Base-by-base conservation (phyloP, 2,113 vertebrate genomes). In the Apteryx mantelli region DNA sequence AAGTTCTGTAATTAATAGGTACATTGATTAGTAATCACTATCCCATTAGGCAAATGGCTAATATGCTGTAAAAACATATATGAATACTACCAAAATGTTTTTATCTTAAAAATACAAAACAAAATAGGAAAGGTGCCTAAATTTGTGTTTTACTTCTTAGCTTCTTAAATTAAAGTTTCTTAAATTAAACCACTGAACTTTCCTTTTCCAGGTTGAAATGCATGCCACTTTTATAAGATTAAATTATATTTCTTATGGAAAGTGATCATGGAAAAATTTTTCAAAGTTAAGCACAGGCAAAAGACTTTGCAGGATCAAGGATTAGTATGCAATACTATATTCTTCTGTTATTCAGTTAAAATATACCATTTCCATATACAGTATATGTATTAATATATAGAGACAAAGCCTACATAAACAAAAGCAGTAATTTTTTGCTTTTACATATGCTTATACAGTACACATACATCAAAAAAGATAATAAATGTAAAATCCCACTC, bases 101-200 rank as follows among this genome's bases (percentile, higher is more conserved):
- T 64, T 69, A 81, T 44, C 76, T 89, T 83, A 93, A 87, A 60
- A 60, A 34, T 34, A 19, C 16, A 60, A 32, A 80, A 83, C 63
- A 82, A 32, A 77, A 30, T 66, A 44, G 40, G 73, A 75, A 66
- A 76, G 5, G 2, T 4, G 74, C 71, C 20, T 42, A 58, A 69
- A 71, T 40, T n/a, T 0, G 0, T 53, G 55, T 17, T 5, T 70
- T 75, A 15, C 13, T 73, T 34, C 77, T 74, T n/a, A 77, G 1
- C 15, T 53, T 74, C 18, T 36, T 63, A 70, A 86, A 61, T 22
- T 32, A 79, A 88, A 61, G 1, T 15, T 53, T 74, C 20, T 40
- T 63, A 69, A 86, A 68, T 32, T 30, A 78, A 89, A 61, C 42
- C 3, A 68, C 50, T 20, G 24, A 44, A 17, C 15, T 52, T 55